Percentiles rank a stretch among this genome's conserved stretches.
Evolutionary conservation across 2,888 invertebrate species (phyloP).

Genomic region (Rhogogaster chlorosoma): DNA sequence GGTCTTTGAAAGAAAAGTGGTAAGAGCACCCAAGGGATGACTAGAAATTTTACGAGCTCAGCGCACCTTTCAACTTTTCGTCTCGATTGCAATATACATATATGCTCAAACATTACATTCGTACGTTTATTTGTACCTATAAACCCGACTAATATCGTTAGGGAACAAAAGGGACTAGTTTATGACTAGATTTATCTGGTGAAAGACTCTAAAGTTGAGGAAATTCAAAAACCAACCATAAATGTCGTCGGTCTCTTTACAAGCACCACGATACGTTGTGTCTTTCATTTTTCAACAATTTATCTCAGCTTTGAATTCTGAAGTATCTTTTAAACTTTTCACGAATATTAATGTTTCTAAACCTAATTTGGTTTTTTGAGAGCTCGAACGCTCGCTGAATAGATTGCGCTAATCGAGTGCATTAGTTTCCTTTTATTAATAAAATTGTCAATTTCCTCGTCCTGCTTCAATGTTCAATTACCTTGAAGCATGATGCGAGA

Average conservation of each 20-base stretch:
- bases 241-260: neutral
- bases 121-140: neutral
- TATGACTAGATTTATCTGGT: neutral
- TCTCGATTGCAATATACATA: neutral
- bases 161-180: neutral
- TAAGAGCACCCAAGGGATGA: slow-evolving; percentile 6
- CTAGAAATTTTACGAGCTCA: neutral
- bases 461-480: slow-evolving; percentile 10
- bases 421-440: neutral
- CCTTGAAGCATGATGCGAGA: neutral
- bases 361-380: neutral
- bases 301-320: neutral
- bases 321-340: neutral
- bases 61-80: neutral
- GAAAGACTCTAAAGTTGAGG: neutral
- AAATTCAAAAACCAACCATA: neutral
- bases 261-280: neutral
- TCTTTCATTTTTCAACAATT: neutral
- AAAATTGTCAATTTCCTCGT: neutral
- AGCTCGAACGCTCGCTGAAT: neutral
- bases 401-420: neutral
- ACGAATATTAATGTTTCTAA: neutral
- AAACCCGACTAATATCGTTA: neutral
- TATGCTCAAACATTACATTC: neutral
- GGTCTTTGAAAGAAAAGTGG: neutral